Conservation (phyloP, 1,140 invertebrate genomes). For the Pseudomyrmex gracilis region DNA sequence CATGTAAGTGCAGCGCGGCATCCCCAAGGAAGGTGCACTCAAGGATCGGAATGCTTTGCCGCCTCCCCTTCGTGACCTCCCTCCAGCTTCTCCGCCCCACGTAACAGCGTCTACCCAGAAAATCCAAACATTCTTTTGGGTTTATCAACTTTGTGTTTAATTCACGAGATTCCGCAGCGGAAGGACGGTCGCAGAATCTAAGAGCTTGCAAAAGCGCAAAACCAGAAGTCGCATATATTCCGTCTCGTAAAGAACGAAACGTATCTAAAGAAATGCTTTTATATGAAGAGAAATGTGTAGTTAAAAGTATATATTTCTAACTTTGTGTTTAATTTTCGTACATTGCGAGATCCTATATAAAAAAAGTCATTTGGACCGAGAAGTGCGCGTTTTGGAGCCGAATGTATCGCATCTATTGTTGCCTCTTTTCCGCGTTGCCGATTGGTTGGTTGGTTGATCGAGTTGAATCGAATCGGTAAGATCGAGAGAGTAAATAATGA, state of each 20-base stretch:
- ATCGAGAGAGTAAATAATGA: too few species aligned
- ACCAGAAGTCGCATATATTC: conserved; percentile 43
- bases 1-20: conserved; percentile 57
- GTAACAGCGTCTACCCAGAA: conserved; percentile 63
- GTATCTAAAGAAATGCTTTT: conserved; percentile 21
- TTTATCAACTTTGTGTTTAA: conserved; percentile 77
- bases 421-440: too few species aligned
- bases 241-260: conserved; percentile 41
- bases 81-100: conserved; percentile 5
- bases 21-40: conserved; percentile 68
- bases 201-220: conserved; percentile 26
- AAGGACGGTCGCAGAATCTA: conserved; percentile 30
- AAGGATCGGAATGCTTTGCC: conserved; percentile 72
- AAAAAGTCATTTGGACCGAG: too few species aligned
- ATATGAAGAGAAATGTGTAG: background rate
- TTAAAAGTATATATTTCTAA: background rate
- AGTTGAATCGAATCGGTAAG: too few species aligned
- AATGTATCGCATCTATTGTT: too few species aligned
- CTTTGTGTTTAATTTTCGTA: conserved; percentile 2
- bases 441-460: too few species aligned
- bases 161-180: conserved; percentile 68
- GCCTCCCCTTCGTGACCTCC: conserved; percentile 45
- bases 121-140: conserved; percentile 74
- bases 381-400: too few species aligned
- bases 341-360: background rate